These are phyloP conservation scores for Cynaeus angustus DNA, from an alignment of 2,888 invertebrate species.

Conservation along the genomic window DNA sequence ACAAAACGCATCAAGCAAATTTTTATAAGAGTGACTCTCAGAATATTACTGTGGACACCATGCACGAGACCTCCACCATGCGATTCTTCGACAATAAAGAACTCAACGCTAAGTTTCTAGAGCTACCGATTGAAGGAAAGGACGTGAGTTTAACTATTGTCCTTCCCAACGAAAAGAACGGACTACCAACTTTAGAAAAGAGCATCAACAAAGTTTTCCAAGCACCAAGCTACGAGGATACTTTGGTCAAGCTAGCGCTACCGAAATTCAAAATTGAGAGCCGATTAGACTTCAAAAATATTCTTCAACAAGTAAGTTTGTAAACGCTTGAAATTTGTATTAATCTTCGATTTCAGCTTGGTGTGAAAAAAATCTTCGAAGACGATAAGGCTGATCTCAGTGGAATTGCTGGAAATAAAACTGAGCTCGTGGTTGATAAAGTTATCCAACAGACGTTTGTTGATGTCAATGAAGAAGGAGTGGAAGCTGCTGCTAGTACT, in stretches of 20 bases:
- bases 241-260: background rate
- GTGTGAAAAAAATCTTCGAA: conserved; percentile 49
- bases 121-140: conserved; percentile 14
- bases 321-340: background rate
- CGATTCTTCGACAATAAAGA: conserved; percentile 9
- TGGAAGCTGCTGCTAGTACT: conserved; percentile 21
- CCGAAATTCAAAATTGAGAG: conserved; percentile 16
- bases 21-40: conserved; percentile 6
- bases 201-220: background rate
- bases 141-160: conserved; percentile 15
- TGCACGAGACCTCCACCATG: background rate
- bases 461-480: conserved; percentile 62
- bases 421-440: background rate
- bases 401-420: conserved; percentile 3
- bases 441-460: conserved; percentile 56
- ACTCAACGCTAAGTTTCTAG: conserved; percentile 13
- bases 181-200: conserved; percentile 48
- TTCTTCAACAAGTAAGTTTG: conserved; percentile 13
- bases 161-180: conserved; percentile 52
- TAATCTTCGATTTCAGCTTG: conserved; percentile 46
- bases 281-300: background rate
- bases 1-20: background rate
- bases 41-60: background rate
- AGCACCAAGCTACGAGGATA: background rate
- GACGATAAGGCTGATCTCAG: conserved; percentile 19